phyloP scores from a whole-genome alignment of 2,797 vertebrate species.

The Typhlichthys subterraneus region DNA sequence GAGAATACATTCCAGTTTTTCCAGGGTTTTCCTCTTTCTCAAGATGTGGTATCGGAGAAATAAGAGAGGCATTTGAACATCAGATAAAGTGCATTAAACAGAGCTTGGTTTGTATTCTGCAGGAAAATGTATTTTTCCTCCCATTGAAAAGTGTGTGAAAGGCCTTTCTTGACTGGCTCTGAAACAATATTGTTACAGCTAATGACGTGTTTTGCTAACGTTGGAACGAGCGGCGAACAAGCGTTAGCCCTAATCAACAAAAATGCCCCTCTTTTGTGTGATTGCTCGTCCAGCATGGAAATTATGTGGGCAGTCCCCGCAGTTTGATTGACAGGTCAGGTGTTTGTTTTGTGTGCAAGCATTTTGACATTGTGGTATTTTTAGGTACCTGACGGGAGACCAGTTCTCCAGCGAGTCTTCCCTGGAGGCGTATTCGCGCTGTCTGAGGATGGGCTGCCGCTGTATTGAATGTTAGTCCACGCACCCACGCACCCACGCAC shows the following conservation, averaged over 20 bases:
- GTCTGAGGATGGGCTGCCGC: conserved; percentile 97
- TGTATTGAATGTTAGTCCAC: conserved; percentile 92
- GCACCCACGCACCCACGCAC: background rate
- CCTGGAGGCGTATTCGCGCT: conserved; percentile 96
- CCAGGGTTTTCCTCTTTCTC: conserved; percentile 11
- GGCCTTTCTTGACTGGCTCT: conserved; percentile 40
- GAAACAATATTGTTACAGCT: conserved; percentile 57
- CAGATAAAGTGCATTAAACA: conserved; percentile 54
- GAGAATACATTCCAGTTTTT: conserved; percentile 18
- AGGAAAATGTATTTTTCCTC: conserved; percentile 57
- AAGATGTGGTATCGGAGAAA: conserved; percentile 10
- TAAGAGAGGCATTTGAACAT: conserved; percentile 40
- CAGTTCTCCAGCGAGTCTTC: conserved; percentile 99
- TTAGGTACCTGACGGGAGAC: conserved; percentile 92
- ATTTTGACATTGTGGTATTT: conserved; percentile 58
- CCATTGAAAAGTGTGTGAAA: conserved; percentile 65
- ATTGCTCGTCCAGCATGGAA: conserved; percentile 14
- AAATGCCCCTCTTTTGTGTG: conserved; percentile 13
- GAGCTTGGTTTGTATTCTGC: conserved; percentile 33
- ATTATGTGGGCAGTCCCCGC: conserved; percentile 6
- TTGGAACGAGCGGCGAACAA: conserved; percentile 46
- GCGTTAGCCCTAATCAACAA: conserved; percentile 41
- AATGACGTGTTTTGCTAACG: conserved; percentile 48
- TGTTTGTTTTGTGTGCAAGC: conserved; percentile 26
- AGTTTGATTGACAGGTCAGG: conserved; percentile 8